Evolutionary conservation across 1,140 invertebrate genomes (phyloP), one percentile per base, ranked within the genome.

Genomic region (Listronotus bonariensis): DNA sequence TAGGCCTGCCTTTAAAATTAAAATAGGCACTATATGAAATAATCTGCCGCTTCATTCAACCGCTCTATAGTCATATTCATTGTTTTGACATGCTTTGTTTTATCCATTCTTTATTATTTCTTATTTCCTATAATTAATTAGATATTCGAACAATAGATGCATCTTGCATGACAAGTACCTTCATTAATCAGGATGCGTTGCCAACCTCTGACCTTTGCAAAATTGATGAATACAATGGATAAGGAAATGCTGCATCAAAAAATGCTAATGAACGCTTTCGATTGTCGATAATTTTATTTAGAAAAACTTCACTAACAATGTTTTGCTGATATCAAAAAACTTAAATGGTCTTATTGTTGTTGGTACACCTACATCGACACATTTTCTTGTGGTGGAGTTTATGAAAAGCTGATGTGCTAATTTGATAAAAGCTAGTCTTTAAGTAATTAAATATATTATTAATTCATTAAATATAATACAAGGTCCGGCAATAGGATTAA

Each of bases 101-200:
- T 26, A 26, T 26, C 20, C 20, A 45, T 45, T 45, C 15, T 51
- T 51, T 31, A 32, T 31, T 51, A 34, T 31, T 54, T 40, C 32
- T 48, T 40, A 46, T 61, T 26, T 48, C 58, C 58, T 34, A 61
- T 52, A 61, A 65, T 65, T 65, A 65, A 65, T 65, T 65, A 65
- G 62, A 52, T 65, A 57, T 56, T 31, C 45, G 62, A 65, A 65
- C 62, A 65, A 65, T 65, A 57, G 62, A 56, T 57, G 62, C 53
- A 56, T 65, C 54, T 65, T 54, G 62, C 62, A 65, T 57, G 62
- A 65, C 62, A 65, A 65, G 53, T 48, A 65, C 43, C 11, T 54
- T 65, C 62, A 65, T 65, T 65, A 65, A 56, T 65, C 62, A 65
- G 59, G 62, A 65, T 65, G 62, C 32, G 48, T 56, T 41, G 60